A percentile compares a stretch with the other conserved stretches of the same genome.
Conservation (phyloP, 1,140 invertebrate species). For the Archegozetes longisetosus region DNA sequence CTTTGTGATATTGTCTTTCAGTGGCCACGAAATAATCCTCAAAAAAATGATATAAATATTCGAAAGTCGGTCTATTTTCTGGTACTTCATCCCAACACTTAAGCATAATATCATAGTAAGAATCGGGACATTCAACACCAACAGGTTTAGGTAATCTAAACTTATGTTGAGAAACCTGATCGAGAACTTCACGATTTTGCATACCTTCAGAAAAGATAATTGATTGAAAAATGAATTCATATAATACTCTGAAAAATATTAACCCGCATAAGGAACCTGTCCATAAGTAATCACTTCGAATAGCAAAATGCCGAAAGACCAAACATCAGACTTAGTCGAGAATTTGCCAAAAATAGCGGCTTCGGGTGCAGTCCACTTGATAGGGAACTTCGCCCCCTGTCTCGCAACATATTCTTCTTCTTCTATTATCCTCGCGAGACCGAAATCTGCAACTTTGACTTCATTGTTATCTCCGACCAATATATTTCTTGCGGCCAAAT, state of each 20-base stretch:
- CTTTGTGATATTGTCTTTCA: background rate
- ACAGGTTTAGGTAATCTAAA: slow-evolving; percentile 72
- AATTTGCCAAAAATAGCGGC: slow-evolving; percentile 98
- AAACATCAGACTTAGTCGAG: slow-evolving; percentile 98
- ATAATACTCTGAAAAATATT: too few species aligned
- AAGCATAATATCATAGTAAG: slow-evolving; percentile 94
- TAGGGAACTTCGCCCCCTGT: slow-evolving; percentile 78
- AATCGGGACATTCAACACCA: slow-evolving; percentile 60
- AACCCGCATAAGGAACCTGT: slow-evolving; percentile 79
- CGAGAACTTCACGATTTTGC: slow-evolving; percentile 97
- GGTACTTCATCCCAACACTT: slow-evolving; percentile 98
- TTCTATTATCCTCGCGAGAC: slow-evolving; percentile 86
- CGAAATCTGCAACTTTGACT: slow-evolving; percentile 85
- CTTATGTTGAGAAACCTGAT: slow-evolving; percentile 87
- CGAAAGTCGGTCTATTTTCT: slow-evolving; percentile 94
- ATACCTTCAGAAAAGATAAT: too few species aligned
- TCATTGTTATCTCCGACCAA: slow-evolving; percentile 69
- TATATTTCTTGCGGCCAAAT: slow-evolving; percentile 86
- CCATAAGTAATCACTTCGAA: slow-evolving; percentile 96
- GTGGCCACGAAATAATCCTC: background rate
- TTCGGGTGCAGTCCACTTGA: slow-evolving; percentile 95
- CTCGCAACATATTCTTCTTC: slow-evolving; percentile 74
- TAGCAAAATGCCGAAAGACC: slow-evolving; percentile 95
- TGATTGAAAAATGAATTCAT: too few species aligned
- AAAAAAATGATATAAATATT: slow-evolving; percentile 29